A percentile compares a stretch with the other conserved stretches of the same genome.
Evolutionary conservation across 1,140 invertebrate genomes (phyloP).

Genomic region (Drosophila lini): DNA sequence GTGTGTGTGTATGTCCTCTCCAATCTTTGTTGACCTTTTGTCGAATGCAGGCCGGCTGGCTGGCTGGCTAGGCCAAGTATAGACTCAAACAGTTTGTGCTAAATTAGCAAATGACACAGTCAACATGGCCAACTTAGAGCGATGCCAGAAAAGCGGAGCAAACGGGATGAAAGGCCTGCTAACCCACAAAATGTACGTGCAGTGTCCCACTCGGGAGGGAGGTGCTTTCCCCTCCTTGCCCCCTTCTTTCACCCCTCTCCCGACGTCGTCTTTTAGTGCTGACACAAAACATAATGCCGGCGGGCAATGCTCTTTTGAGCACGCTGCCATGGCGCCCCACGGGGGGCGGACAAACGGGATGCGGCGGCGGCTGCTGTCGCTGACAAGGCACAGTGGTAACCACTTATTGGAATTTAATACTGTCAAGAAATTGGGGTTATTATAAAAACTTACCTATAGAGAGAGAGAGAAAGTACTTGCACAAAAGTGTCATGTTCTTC

Average conservation of each 20-base stretch:
- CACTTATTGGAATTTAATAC: conserved; percentile 10
- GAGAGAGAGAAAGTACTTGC: neutral
- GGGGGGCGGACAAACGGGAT: conserved; percentile 22
- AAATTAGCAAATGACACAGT: conserved; percentile 82
- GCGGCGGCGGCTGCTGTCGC: conserved; percentile 12
- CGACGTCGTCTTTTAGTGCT: conserved; percentile 51
- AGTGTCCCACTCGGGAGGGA: conserved; percentile 34
- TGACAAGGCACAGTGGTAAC: conserved; percentile 44
- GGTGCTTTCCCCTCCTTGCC: neutral
- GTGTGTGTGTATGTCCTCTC: conserved; percentile 28
- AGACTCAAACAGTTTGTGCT: conserved; percentile 72
- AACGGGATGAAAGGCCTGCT: conserved; percentile 60
- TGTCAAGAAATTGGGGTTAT: neutral
- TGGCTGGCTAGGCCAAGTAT: conserved; percentile 37
- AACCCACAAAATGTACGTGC: conserved; percentile 79
- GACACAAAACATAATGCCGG: conserved; percentile 81
- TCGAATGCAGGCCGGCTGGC: conserved; percentile 66
- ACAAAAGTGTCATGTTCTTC: too few relatives aligned
- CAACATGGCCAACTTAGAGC: conserved; percentile 77
- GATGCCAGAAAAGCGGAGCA: conserved; percentile 38
- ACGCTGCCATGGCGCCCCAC: conserved; percentile 58
- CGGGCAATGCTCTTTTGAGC: conserved; percentile 82
- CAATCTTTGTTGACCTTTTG: conserved; percentile 73
- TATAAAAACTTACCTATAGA: too few relatives aligned
- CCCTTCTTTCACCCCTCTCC: neutral